These are phyloP conservation scores for Eupeodes latifasciatus DNA, from an alignment of 2,888 invertebrate species.

Conservation along the genomic window DNA sequence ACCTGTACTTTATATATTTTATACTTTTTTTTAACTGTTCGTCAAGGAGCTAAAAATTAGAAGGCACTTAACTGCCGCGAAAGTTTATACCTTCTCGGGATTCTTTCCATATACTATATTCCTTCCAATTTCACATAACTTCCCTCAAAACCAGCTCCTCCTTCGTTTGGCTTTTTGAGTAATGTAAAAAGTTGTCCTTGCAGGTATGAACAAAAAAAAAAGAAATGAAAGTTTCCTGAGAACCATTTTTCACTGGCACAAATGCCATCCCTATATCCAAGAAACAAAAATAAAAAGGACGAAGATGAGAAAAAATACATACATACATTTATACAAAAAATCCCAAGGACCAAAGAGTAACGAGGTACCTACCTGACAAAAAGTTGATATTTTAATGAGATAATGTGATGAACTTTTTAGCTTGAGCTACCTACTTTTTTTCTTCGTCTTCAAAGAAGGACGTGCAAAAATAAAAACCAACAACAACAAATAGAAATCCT, in stretches of 20 bases:
- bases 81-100: conserved; percentile 55
- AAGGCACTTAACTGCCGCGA: conserved; percentile 76
- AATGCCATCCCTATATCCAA: conserved; percentile 48
- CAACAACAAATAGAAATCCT: conserved; percentile 29
- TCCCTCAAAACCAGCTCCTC: neutral
- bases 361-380: conserved; percentile 39
- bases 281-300: conserved; percentile 20
- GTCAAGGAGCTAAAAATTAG: conserved; percentile 65
- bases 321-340: neutral
- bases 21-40: neutral
- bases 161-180: conserved; percentile 43
- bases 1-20: conserved; percentile 55
- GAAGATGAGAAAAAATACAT: neutral
- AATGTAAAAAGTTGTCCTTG: conserved; percentile 75
- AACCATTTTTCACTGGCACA: conserved; percentile 69
- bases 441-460: neutral
- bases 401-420: conserved; percentile 73
- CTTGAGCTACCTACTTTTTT: conserved; percentile 12
- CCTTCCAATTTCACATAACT: neutral
- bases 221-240: conserved; percentile 51
- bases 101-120: neutral
- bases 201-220: conserved; percentile 34
- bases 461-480: neutral
- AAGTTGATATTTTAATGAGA: conserved; percentile 76
- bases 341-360: conserved; percentile 26